Conservation (phyloP, 2,113 vertebrate genomes). For the Heterotilapia buettikoferi region DNA sequence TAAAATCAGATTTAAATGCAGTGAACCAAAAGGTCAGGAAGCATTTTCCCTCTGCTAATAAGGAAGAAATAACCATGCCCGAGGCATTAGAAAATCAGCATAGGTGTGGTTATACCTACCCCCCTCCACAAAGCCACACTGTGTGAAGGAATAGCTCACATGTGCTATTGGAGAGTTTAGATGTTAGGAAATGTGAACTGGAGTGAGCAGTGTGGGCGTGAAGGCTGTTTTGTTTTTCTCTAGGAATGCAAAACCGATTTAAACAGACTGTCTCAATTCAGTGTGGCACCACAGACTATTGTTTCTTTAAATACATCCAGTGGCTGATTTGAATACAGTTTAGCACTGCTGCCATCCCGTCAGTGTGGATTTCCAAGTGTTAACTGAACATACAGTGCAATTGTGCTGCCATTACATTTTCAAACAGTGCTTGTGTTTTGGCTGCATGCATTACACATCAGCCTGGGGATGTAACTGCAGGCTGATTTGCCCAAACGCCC, state of each 20-base stretch:
- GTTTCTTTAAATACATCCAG: background rate
- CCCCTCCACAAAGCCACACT: constrained; percentile 40
- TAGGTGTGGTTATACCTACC: constrained; percentile 74
- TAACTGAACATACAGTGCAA: constrained; percentile 3
- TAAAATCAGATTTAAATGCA: background rate
- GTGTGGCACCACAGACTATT: background rate
- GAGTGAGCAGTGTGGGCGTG: background rate
- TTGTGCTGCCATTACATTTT: background rate
- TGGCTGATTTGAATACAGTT: constrained; percentile 28
- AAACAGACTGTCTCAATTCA: background rate
- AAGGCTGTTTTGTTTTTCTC: background rate
- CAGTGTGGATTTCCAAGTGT: background rate
- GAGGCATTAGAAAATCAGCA: constrained; percentile 75
- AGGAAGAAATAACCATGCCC: constrained; percentile 71
- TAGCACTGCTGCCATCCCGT: background rate
- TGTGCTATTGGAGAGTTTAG: constrained; percentile 25
- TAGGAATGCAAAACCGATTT: background rate
- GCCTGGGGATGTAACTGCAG: background rate
- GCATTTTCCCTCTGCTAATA: constrained; percentile 3
- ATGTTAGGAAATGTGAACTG: constrained; percentile 27
- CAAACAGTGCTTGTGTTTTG: constrained; percentile 2
- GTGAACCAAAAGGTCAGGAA: constrained; percentile 25
- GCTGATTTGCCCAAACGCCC: background rate
- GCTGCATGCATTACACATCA: background rate
- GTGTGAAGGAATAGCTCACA: constrained; percentile 35